Evolutionary conservation across 2,888 invertebrate species (phyloP).

Genomic region (Cryptus viduatorius): DNA sequence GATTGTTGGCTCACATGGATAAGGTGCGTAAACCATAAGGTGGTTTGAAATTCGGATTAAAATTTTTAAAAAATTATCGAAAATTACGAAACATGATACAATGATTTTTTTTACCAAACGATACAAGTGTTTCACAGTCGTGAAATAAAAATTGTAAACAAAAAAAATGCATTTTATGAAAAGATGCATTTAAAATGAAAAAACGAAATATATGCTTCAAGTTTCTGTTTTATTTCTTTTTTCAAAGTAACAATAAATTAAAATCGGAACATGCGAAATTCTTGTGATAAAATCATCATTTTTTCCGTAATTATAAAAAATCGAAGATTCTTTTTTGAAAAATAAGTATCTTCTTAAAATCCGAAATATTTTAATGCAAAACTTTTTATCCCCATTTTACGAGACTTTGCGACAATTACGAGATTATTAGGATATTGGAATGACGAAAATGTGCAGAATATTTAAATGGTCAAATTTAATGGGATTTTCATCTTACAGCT

Average conservation of each 20-base stretch:
- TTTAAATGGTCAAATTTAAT: not conserved
- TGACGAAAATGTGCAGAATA: not conserved
- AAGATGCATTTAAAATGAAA: no score
- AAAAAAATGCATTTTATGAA: no score
- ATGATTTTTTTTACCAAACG: not conserved
- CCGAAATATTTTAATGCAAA: not conserved
- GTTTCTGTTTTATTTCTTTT: no score
- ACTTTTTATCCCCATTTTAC: not conserved
- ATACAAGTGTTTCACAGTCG: no score
- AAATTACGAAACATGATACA: not conserved
- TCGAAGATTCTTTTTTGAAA: not conserved
- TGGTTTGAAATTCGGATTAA: not conserved
- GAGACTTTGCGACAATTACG: no score
- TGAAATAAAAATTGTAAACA: no score
- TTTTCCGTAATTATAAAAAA: no score
- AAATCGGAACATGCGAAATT: no score
- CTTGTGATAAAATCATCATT: no score
- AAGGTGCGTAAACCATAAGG: slow-evolving; percentile 89
- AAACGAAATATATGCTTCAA: no score
- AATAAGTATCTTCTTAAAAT: slow-evolving; percentile 38
- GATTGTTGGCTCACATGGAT: slow-evolving; percentile 94
- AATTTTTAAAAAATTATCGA: not conserved
- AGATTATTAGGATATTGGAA: not conserved
- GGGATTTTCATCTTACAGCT: slow-evolving; percentile 82
- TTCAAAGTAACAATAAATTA: no score